Conservation (phyloP, 2,113 vertebrate genomes). For the Thunnus thynnus region DNA sequence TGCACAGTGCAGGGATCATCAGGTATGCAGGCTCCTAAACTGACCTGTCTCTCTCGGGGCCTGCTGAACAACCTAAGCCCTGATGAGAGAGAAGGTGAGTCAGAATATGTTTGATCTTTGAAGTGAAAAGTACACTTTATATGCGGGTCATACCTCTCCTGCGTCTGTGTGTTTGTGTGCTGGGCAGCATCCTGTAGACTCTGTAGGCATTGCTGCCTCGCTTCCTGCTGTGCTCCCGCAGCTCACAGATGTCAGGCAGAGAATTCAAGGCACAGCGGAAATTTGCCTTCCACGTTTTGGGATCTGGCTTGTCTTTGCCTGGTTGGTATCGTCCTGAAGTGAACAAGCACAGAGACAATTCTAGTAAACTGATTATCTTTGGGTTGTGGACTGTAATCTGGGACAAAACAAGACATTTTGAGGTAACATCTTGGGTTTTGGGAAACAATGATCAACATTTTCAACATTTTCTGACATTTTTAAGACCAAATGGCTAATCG, state of each 20-base stretch:
- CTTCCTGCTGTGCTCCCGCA: slow-evolving; percentile 85
- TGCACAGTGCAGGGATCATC: slow-evolving; percentile 24
- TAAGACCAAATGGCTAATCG: too few species aligned
- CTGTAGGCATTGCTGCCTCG: slow-evolving; percentile 85
- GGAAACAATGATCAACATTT: too few species aligned
- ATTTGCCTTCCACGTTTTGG: slow-evolving; percentile 89
- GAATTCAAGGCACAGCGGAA: slow-evolving; percentile 88
- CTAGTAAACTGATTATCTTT: too few species aligned
- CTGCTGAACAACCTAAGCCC: slow-evolving; percentile 54
- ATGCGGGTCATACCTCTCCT: slow-evolving; percentile 71
- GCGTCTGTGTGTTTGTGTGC: slow-evolving; percentile 67
- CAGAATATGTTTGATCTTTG: neutral
- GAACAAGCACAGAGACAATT: neutral
- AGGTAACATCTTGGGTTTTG: too few species aligned
- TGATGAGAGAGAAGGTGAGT: slow-evolving; percentile 2
- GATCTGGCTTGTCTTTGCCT: slow-evolving; percentile 85
- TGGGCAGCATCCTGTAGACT: slow-evolving; percentile 85
- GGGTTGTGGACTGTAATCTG: too few species aligned
- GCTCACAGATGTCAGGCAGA: slow-evolving; percentile 84
- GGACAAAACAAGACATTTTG: too few species aligned
- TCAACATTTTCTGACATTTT: too few species aligned
- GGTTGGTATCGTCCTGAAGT: slow-evolving; percentile 80
- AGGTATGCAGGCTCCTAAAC: neutral
- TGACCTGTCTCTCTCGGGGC: slow-evolving; percentile 31
- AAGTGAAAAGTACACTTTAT: neutral